Evolutionary conservation across 92 coral and sea anemone species (phyloP).

Genomic region (Porites lobata): DNA sequence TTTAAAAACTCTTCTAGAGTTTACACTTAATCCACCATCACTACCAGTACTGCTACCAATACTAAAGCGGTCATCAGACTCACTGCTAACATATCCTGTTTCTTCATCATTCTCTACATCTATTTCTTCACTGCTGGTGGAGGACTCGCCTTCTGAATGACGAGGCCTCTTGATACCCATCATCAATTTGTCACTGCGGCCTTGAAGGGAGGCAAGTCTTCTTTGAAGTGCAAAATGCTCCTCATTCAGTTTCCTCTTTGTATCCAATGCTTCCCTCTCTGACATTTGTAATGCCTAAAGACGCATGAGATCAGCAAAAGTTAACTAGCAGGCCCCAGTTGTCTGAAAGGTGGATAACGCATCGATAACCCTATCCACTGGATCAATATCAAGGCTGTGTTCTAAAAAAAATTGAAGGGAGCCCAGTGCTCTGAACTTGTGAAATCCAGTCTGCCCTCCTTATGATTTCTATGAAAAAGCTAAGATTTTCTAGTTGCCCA

Average conservation of each 20-base stretch:
- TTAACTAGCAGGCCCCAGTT: too few species aligned
- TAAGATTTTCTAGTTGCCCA: too few species aligned
- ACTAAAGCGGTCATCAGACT: constrained; percentile 96
- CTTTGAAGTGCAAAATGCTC: constrained; percentile 80
- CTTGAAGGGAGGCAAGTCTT: constrained; percentile 80
- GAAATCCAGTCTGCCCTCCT: too few species aligned
- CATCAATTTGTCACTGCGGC: constrained; percentile 57
- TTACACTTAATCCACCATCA: constrained; percentile 93
- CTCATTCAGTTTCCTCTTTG: constrained; percentile 82
- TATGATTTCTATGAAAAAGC: too few species aligned
- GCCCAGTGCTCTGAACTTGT: too few species aligned
- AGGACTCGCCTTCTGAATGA: constrained; percentile 94
- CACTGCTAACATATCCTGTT: constrained; percentile 95
- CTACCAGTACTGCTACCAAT: constrained; percentile 94
- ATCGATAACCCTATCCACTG: too few species aligned
- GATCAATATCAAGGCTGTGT: too few species aligned
- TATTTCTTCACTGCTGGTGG: constrained; percentile 88
- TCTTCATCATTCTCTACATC: constrained; percentile 96
- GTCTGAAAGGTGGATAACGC: too few species aligned
- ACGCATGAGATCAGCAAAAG: neutral
- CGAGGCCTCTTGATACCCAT: constrained; percentile 85
- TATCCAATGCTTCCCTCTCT: constrained; percentile 92
- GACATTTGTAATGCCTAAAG: constrained; percentile 87
- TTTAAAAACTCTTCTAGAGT: constrained; percentile 75
- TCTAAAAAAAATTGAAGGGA: too few species aligned